Evolutionary conservation across 1,140 invertebrate species (phyloP), one percentile per base, ranked within the genome.

Genomic region (Formica exsecta): DNA sequence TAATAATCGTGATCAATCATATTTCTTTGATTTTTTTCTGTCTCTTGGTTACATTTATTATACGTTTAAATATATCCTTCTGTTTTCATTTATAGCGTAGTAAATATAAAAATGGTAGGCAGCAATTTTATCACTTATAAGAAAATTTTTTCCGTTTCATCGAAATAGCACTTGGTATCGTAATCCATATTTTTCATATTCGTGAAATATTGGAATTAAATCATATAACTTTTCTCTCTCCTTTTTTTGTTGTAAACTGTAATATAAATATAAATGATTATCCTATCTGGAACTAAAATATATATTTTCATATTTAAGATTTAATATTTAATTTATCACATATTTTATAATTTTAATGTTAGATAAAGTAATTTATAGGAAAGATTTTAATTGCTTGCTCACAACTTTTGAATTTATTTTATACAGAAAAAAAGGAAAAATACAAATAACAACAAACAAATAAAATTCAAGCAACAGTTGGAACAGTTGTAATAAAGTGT

Each of bases 241-340:
- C 4, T 2, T 0, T 29, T 76, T 76, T 61, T 38, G 7, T 41
- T 62, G 29, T 7, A 76, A 62, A 76, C 29, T 61, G 2, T 41
- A 65, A 36, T 64, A 19, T 13, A 76, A 62, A 64, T 5, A 9
- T 9, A n/a, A 19, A 54, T 22, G 2, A 74, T 3, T 57, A 41
- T 29, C n/a, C 2, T 41, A 25, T 61, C 38, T 54, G 11, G 25
- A 76, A 76, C 4, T 9, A 13, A n/a, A 44, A 7, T 71, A 44
- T 13, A 73, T n/a, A 68, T 68, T 68, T 44, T 68, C 22, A 44
- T 48, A 32, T 54, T 71, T 73, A 36, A 54, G 5, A 57, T 9
- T 57, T 64, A 32, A 32, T 64, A 29, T 32, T 32, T 32, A 2
- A 32, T 32, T 16, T 51, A 51, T 6, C 5, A 51, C 4, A 16